Percentiles rank a stretch among this genome's conserved stretches.
These are phyloP conservation scores for Dyspetes luteomarginatus DNA, from an alignment of 2,888 invertebrate genomes.

Conservation along the genomic window DNA sequence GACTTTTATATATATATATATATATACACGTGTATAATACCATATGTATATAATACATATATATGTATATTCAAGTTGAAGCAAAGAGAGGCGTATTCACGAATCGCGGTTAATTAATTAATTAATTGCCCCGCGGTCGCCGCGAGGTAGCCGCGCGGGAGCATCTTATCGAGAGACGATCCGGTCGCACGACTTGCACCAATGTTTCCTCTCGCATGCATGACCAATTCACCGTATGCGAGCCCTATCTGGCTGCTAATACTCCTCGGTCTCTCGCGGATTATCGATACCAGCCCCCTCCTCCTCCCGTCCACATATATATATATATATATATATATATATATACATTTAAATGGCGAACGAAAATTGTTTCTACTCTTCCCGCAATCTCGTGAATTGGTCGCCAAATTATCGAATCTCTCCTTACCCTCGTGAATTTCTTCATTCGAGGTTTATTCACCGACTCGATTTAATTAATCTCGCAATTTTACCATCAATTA, in stretches of 20 bases:
- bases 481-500: not conserved
- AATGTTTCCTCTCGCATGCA: slow-evolving; percentile 65
- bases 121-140: slow-evolving; percentile 66
- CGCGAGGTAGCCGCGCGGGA: slow-evolving; percentile 35
- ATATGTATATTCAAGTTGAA: slow-evolving; percentile 3
- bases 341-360: slow-evolving; percentile 11
- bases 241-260: slow-evolving; percentile 25
- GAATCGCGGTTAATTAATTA: slow-evolving; percentile 70
- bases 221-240: slow-evolving; percentile 64
- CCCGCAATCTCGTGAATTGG: slow-evolving; percentile 35
- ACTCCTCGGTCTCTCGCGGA: slow-evolving; percentile 20
- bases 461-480: slow-evolving; percentile 16
- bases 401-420: slow-evolving; percentile 32
- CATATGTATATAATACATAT: slow-evolving; percentile 13
- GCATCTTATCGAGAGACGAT: slow-evolving; percentile 69
- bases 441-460: slow-evolving; percentile 12
- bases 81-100: slow-evolving; percentile 62
- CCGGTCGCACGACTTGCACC: slow-evolving; percentile 69
- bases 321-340: not conserved
- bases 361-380: slow-evolving; percentile 12
- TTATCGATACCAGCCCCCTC: slow-evolving; percentile 37
- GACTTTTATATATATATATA: slow-evolving; percentile 9
- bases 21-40: too few species aligned
- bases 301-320: not conserved
- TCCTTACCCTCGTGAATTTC: not conserved